phyloP scores from a whole-genome alignment of 2,888 invertebrate genomes.

The Drosophila phalerata region DNA sequence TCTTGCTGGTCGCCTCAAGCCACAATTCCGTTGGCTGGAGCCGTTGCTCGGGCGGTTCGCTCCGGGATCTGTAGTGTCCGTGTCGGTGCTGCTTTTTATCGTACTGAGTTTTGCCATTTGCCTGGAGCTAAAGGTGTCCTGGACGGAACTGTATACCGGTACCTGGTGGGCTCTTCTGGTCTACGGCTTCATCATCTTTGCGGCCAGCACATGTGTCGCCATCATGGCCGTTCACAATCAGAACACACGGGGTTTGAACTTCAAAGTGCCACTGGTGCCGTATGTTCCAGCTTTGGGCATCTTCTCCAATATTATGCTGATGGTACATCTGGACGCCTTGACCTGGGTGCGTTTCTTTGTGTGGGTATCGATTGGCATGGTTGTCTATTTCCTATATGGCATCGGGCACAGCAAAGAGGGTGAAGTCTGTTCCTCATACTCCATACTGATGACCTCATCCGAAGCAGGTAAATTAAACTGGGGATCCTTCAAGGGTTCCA shows the following conservation, averaged over 20 bases:
- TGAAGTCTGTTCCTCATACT: slow-evolving; percentile 87
- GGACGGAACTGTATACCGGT: slow-evolving; percentile 86
- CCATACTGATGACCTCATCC: slow-evolving; percentile 89
- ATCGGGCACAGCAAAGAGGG: slow-evolving; percentile 94
- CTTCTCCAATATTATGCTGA: slow-evolving; percentile 92
- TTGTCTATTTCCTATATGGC: slow-evolving; percentile 94
- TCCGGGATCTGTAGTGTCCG: slow-evolving; percentile 91
- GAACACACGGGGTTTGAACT: slow-evolving; percentile 89
- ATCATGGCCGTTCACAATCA: slow-evolving; percentile 92
- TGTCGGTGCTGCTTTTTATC: slow-evolving; percentile 90
- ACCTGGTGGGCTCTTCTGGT: slow-evolving; percentile 90
- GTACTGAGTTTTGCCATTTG: slow-evolving; percentile 90
- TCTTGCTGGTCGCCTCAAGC: slow-evolving; percentile 91
- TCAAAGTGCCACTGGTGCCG: slow-evolving; percentile 93
- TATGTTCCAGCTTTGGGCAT: slow-evolving; percentile 92
- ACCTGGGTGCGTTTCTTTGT: slow-evolving; percentile 95
- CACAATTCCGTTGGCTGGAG: slow-evolving; percentile 91
- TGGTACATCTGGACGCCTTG: slow-evolving; percentile 92
- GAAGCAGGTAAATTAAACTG: slow-evolving; percentile 88
- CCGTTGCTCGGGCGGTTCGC: slow-evolving; percentile 90
- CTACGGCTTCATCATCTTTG: slow-evolving; percentile 88
- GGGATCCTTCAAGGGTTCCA: slow-evolving; percentile 86
- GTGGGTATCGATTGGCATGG: slow-evolving; percentile 94
- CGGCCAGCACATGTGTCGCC: slow-evolving; percentile 89
- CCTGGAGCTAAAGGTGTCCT: slow-evolving; percentile 88